These are phyloP conservation scores for Calameuta filiformis DNA, from an alignment of 2,888 invertebrate species.

Conservation along the genomic window DNA sequence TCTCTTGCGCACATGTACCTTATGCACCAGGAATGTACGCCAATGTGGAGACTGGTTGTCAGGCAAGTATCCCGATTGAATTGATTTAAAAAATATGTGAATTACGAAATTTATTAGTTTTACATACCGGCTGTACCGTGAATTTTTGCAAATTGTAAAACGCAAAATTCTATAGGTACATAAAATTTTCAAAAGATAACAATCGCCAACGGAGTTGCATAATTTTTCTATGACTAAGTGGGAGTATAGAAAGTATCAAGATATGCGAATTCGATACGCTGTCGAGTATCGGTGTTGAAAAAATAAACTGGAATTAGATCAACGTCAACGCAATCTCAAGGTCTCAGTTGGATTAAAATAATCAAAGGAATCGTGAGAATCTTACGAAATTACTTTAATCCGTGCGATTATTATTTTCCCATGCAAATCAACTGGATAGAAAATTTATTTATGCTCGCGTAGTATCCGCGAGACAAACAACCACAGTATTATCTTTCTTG, in stretches of 20 bases:
- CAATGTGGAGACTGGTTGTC: slow-evolving; percentile 89
- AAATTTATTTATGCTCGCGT: neutral
- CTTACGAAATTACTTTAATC: neutral
- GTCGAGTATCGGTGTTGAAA: neutral
- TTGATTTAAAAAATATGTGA: neutral
- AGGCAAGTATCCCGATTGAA: slow-evolving; percentile 67
- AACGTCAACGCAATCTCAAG: neutral
- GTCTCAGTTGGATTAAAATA: neutral
- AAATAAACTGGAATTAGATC: neutral
- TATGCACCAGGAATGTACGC: slow-evolving; percentile 89
- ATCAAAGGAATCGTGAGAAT: neutral
- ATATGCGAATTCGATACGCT: neutral
- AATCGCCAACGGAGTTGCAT: neutral
- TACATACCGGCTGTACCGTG: neutral
- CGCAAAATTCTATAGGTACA: neutral
- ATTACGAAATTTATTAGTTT: neutral
- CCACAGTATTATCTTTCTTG: neutral
- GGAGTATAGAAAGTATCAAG: neutral
- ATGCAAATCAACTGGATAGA: neutral
- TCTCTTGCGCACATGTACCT: slow-evolving; percentile 83
- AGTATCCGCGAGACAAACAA: neutral
- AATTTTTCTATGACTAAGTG: neutral
- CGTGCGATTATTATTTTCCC: neutral
- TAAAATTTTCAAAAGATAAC: neutral
- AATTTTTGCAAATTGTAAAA: neutral